Base-by-base conservation (phyloP, 2,113 vertebrate species). In the Rhadina sibilatrix region DNA sequence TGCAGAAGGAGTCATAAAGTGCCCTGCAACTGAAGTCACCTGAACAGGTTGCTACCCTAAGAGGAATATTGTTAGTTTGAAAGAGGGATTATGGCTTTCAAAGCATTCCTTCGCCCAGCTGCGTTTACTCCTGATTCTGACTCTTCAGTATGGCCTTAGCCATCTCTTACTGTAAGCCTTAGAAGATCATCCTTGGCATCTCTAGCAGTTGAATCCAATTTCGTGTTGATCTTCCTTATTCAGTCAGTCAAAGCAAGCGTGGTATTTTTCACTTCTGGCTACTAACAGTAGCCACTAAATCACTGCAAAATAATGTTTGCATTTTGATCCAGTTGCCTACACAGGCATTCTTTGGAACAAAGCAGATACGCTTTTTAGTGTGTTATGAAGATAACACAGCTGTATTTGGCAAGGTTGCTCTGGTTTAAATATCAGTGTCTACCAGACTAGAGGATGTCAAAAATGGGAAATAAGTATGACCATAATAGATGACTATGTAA, bases 371-470 rank as follows among this genome's bases (percentile, higher is more conserved):
- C 49, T 56, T 93, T 96, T 85, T 72, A 65, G 65, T 61, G 46
- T 87, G n/a, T 76, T 93, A 61, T 15, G 57, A 87, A 93, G 94
- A 94, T 93, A 95, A 89, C 47, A 50, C 38, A 78, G 74, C 89
- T 96, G 74, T 89, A 82, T 96, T 96, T 96, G 93, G 77, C 80
- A 75, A 35, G 56, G 35, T 25, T 88, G 33, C 28, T 23, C 28
- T 91, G 78, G 20, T 83, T 84, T 90, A 87, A 91, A 79, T 93
- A 95, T 95, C 93, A 79, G 37, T 79, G 66, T 85, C 66, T 71
- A 50, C 74, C 82, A 95, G 87, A 79, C 74, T 72, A 89, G n/a
- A 77, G 59, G 42, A 77, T 95, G 82, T 83, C 68, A 91, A 65
- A 96, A 96, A 53, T 40, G 49, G 52, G 70, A 88, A 95, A 72